Percentiles rank a stretch among this genome's conserved stretches.
Evolutionary conservation across 2,113 vertebrate genomes (phyloP).

Genomic region (Leptocoma aspasia): DNA sequence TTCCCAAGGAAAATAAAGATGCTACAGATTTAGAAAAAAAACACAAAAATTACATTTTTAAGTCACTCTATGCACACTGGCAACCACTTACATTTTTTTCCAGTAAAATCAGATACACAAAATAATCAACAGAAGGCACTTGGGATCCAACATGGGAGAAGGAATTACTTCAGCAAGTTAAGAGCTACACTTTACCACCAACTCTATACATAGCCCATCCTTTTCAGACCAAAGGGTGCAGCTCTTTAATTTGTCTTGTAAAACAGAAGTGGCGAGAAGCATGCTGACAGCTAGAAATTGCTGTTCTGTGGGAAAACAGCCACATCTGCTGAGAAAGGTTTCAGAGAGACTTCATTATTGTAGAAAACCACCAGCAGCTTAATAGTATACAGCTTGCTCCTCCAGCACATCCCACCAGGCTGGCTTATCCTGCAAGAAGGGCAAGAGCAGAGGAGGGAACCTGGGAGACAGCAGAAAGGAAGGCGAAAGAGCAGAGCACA

Average conservation of each 20-base stretch:
- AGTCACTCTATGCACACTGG: background rate
- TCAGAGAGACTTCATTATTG: background rate
- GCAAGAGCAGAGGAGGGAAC: background rate
- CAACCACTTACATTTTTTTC: background rate
- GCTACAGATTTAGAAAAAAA: background rate
- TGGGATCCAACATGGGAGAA: background rate
- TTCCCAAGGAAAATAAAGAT: background rate
- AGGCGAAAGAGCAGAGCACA: background rate
- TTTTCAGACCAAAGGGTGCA: background rate
- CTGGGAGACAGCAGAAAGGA: background rate
- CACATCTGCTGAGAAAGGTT: background rate
- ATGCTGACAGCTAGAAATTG: slow-evolving; percentile 36
- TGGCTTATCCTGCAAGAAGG: slow-evolving; percentile 13
- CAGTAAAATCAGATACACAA: background rate
- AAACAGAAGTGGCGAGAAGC: slow-evolving; percentile 16
- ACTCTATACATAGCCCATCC: background rate
- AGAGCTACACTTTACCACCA: background rate
- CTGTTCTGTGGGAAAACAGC: slow-evolving; percentile 30
- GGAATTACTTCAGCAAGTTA: background rate
- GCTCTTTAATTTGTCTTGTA: slow-evolving; percentile 44
- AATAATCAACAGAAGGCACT: background rate
- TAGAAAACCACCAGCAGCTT: slow-evolving; percentile 32
- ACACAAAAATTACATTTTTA: background rate
- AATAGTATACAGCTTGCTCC: background rate
- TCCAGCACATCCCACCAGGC: slow-evolving; percentile 1